A percentile compares a stretch with the other conserved stretches of the same genome.
Conservation (phyloP, 2,797 vertebrate genomes). For the Anguilla marmorata region DNA sequence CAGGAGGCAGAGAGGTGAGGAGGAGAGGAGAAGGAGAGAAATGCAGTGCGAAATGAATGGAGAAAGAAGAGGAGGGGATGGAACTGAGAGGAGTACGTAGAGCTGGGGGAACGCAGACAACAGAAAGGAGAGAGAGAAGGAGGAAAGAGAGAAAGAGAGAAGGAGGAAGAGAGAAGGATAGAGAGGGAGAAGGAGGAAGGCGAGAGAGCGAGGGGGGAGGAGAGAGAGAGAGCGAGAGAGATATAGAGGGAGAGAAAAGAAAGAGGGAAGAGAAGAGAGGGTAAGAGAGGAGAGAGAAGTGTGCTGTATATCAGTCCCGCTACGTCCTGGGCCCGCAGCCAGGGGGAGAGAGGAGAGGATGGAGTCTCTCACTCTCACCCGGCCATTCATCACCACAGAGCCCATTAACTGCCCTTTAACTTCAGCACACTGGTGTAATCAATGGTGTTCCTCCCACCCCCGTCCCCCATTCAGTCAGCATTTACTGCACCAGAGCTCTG, state of each 20-base stretch:
- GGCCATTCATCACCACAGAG: conserved; percentile 59
- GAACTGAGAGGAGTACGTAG: not conserved
- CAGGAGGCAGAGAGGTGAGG: not conserved
- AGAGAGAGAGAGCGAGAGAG: not conserved
- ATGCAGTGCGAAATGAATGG: not conserved
- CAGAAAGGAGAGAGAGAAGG: not conserved
- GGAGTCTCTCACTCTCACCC: conserved; percentile 45
- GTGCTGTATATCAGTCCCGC: conserved; percentile 60
- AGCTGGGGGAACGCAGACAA: too few relatives aligned
- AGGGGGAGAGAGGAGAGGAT: conserved; percentile 46
- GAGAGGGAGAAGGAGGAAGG: not conserved
- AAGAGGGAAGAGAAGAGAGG: conserved; percentile 36
- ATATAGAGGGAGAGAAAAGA: not conserved
- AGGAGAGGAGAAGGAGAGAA: not conserved
- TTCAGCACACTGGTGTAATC: conserved; percentile 61
- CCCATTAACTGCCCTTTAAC: conserved; percentile 59
- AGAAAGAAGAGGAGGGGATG: not conserved
- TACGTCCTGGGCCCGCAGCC: conserved; percentile 64
- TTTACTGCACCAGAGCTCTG: conserved; percentile 51
- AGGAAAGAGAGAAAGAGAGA: not conserved
- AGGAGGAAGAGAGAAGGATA: not conserved
- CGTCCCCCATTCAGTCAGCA: conserved; percentile 56
- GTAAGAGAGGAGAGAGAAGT: conserved; percentile 54
- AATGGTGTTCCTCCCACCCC: conserved; percentile 51
- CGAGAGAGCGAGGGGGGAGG: too few relatives aligned